Conservation (phyloP, 2,797 vertebrate species). For the Protosalanx chinensis region DNA sequence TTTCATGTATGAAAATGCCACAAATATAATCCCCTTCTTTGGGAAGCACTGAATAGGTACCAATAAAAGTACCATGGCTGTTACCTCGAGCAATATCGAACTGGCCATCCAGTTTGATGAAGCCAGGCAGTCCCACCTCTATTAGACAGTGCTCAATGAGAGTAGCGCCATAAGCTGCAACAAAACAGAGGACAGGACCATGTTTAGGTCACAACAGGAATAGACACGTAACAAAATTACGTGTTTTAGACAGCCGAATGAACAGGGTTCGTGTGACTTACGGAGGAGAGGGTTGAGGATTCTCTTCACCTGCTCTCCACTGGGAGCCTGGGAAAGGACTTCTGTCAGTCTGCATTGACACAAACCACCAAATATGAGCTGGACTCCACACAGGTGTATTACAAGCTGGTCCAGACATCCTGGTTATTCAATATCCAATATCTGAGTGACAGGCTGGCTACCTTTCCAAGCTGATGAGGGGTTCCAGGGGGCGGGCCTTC, state of each 20-base stretch:
- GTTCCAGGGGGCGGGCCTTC: conserved; percentile 75
- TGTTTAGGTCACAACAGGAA: not conserved
- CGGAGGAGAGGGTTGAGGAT: conserved; percentile 90
- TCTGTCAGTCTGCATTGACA: conserved; percentile 78
- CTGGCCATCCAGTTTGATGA: conserved; percentile 78
- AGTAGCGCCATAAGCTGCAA: conserved; percentile 82
- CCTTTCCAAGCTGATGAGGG: conserved; percentile 83
- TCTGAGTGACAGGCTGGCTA: conserved; percentile 46
- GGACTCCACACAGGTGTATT: not conserved
- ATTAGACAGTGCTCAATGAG: conserved; percentile 93
- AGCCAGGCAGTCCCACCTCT: conserved; percentile 79
- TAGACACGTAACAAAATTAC: too few relatives aligned
- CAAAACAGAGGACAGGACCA: conserved; percentile 4
- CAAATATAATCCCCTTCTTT: too few relatives aligned
- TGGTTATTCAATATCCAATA: not conserved
- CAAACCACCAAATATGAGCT: not conserved
- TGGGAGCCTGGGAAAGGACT: conserved; percentile 76
- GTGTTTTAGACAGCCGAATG: too few relatives aligned
- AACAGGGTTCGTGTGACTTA: conserved; percentile 67
- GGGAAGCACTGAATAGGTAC: not conserved
- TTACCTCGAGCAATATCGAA: conserved; percentile 71
- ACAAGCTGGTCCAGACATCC: not conserved
- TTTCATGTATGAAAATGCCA: too few relatives aligned
- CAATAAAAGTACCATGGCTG: not conserved
- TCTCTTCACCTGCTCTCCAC: conserved; percentile 88